These are phyloP conservation scores for Zingel zingel DNA, from an alignment of 2,113 vertebrate genomes.

Conservation along the genomic window DNA sequence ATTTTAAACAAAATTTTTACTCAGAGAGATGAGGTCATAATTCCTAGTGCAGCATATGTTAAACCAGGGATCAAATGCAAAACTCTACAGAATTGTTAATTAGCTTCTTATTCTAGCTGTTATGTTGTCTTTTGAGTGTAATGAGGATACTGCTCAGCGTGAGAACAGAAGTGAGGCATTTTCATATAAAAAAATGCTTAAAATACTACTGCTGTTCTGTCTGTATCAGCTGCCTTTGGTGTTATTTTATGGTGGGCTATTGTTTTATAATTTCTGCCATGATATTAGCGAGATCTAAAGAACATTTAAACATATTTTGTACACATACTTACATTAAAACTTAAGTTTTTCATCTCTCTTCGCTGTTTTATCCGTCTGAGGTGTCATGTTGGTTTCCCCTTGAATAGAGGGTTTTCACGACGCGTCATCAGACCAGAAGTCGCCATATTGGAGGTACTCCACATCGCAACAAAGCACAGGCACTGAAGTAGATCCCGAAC, in stretches of 20 bases:
- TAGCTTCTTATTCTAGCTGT: constrained; percentile 37
- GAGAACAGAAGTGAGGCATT: constrained; percentile 41
- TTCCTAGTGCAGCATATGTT: constrained; percentile 4
- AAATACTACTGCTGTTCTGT: not conserved
- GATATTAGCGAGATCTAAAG: not conserved
- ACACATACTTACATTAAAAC: not conserved
- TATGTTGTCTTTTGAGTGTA: constrained; percentile 46
- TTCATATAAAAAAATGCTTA: constrained; percentile 25
- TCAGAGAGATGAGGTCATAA: constrained; percentile 16
- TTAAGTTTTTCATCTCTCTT: not conserved
- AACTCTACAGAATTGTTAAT: constrained; percentile 55
- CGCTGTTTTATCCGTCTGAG: not conserved
- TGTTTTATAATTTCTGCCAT: not conserved
- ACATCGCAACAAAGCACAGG: too few species aligned
- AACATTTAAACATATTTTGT: not conserved
- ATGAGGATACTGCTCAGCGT: constrained; percentile 32
- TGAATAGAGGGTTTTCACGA: too few species aligned
- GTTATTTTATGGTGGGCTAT: not conserved
- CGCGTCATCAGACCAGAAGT: too few species aligned
- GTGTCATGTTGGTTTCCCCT: not conserved
- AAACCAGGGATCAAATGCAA: constrained; percentile 53
- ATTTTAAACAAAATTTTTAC: constrained; percentile 45
- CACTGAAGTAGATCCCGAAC: too few species aligned
- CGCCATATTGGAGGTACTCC: too few species aligned
- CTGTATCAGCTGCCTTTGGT: constrained; percentile 23